Evolutionary conservation across 1,140 invertebrate species (phyloP), one percentile per base, ranked within the genome.

Genomic region (Notospermus geniculatus): DNA sequence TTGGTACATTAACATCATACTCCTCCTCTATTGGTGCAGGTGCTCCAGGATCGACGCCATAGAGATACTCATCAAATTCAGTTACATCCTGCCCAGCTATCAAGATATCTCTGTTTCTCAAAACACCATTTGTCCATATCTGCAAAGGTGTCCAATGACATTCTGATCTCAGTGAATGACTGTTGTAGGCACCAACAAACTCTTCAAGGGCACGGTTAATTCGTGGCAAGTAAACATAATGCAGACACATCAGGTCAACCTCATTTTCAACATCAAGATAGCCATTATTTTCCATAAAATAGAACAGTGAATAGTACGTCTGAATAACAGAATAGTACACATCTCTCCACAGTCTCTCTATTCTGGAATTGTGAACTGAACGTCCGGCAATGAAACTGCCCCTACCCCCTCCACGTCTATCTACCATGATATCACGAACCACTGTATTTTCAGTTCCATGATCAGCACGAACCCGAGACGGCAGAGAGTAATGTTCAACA

Each of bases 401-500:
- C 17, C 29, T 15, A n/a, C 56, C 43, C 5, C 11, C 13, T 43
- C 57, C 27, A 1, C 57, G 23, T 15, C 22, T 15, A 5, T 57
- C 13, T 27, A 29, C 32, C 66, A 69, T 66, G 30, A 58, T 69
- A 2, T 55, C 13, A 11, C 63, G 67, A 19, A 70, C 61, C 17
- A 59, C 41, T 15, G 50, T 56, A 58, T 70, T 69, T 53, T 70
- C 68, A 19, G 22, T 41, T 15, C 67, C 66, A 54, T 63, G 30
- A 41, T 69, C 68, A 7, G 54, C 45, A 23, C 68, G 28, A 13
- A 69, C 60, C 39, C 56, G 60, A 7, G 54, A 54, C 19, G 67
- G 63, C 13, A 70, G 23, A 43, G 64, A 64, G 50, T 57, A 67
- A n/a, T 22, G 5, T 2, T 36, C n/a, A 41, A 55, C 39, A 15